Evolutionary conservation across 2,888 invertebrate genomes (phyloP), one percentile per base, ranked within the genome.

Genomic region (Lasioglossum figueresi): DNA sequence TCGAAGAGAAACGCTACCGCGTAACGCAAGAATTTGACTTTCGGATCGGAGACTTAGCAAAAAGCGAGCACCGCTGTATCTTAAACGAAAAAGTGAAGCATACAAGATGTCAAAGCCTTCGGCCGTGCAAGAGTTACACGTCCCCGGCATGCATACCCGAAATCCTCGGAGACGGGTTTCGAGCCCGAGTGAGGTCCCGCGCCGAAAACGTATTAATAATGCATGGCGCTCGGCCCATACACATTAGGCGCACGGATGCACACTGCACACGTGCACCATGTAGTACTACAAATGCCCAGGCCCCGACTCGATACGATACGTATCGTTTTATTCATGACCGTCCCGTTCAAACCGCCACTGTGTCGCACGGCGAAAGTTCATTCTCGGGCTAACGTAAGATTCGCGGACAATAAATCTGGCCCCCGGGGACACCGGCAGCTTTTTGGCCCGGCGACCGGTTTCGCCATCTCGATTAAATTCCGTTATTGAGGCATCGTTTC

Each of bases 201-300:
- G 79, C 86, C 88, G 84, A 88, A 88, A 88, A 86, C 77, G 84
- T 84, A 88, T 88, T 88, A 88, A 88, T 88, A 88, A 88, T 88
- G 88, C 88, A 88, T 88, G 52, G 52, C 77, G 72, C 77, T 31
- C 73, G 78, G 79, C 74, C 66, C 79, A 40, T 74, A 75, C 75
- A 74, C 82, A 86, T 86, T 79, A 80, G 80, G 77, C 8, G 74
- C 76, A 63, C 72, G 56, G 71, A 81, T 82, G 85, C 83, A 84
- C 87, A 80, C 81, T 52, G 52, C 52, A 52, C 52, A 23, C 52
- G 81, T 82, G 85, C 79, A 84, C 48, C 80, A 37, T 77, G 86
- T 88, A 86, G 76, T 85, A 83, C 79, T 83, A 83, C 81, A 83
- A 83, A 81, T 82, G 83, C 77, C 66, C 66, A 34, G 68, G 37